Percentiles rank a stretch among this genome's conserved stretches.
Evolutionary conservation across 2,113 vertebrate genomes (phyloP).

Genomic region (Brevimyrus niger): DNA sequence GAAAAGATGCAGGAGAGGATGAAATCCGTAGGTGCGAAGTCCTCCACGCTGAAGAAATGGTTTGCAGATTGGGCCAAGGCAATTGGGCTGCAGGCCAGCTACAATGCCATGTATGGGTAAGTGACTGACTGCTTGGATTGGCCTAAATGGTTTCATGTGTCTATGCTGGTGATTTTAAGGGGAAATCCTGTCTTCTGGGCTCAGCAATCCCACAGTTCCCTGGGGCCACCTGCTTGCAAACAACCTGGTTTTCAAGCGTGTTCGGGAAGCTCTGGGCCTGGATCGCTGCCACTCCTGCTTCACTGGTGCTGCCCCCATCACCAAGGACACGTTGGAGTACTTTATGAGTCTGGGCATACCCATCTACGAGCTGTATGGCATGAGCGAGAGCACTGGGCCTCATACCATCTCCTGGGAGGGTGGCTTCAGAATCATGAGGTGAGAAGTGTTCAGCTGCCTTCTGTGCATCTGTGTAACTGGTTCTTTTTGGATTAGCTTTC

Average conservation of each 20-base stretch:
- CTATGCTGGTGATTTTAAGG: neutral
- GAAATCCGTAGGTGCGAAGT: conserved; percentile 48
- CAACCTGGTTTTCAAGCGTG: conserved; percentile 60
- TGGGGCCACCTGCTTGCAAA: conserved; percentile 63
- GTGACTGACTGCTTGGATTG: conserved; percentile 14
- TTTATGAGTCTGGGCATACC: conserved; percentile 69
- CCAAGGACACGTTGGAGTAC: conserved; percentile 61
- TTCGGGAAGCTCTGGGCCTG: conserved; percentile 56
- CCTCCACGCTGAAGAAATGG: conserved; percentile 44
- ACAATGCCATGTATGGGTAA: conserved; percentile 61
- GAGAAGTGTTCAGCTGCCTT: neutral
- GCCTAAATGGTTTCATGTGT: neutral
- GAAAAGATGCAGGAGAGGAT: conserved; percentile 71
- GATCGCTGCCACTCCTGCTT: conserved; percentile 54
- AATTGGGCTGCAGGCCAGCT: conserved; percentile 58
- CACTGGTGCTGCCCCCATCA: conserved; percentile 59
- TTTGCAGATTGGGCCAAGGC: conserved; percentile 58
- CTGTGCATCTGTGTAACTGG: neutral
- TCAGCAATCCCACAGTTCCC: conserved; percentile 49
- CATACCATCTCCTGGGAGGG: conserved; percentile 45
- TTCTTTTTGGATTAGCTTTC: neutral
- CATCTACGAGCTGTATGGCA: conserved; percentile 58
- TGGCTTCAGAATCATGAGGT: conserved; percentile 52
- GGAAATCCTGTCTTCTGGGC: conserved; percentile 9
- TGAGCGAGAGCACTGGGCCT: conserved; percentile 62